phyloP scores from a whole-genome alignment of 2,888 invertebrate species.

The Melanotus villosus region DNA sequence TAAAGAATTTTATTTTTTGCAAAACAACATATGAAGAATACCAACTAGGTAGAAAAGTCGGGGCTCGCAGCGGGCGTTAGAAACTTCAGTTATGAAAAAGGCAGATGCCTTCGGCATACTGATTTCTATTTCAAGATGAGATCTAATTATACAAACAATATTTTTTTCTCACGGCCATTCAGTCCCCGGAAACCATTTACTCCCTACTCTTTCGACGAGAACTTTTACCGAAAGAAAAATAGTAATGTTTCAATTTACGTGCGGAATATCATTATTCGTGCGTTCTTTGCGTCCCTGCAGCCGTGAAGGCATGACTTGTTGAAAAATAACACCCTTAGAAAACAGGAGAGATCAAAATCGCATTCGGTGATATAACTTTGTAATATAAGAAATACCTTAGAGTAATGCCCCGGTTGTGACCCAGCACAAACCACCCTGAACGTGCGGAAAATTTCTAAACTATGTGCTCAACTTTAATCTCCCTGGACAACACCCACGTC shows the following conservation, averaged over 20 bases:
- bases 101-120: constrained; percentile 37
- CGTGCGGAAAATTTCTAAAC: constrained; percentile 18
- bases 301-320: neutral
- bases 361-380: neutral
- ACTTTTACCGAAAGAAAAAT: neutral
- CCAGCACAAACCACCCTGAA: constrained; percentile 1
- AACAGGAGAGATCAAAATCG: neutral
- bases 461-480: constrained; percentile 18
- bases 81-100: constrained; percentile 46
- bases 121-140: constrained; percentile 34
- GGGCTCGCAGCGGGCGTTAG: constrained; percentile 39
- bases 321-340: neutral
- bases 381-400: constrained; percentile 6
- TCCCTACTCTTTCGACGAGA: neutral
- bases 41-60: constrained; percentile 42
- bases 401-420: neutral
- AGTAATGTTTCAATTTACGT: neutral
- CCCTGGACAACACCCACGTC: neutral
- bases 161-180: constrained; percentile 19
- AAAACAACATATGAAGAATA: constrained; percentile 45
- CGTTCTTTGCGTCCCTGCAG: neutral
- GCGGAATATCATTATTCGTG: neutral
- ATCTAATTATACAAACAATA: constrained; percentile 37
- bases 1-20: constrained; percentile 50
- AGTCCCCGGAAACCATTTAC: neutral